phyloP scores from a whole-genome alignment of 37 sponge, comb jelly and placozoan species.

The Chondrosia reniformis region DNA sequence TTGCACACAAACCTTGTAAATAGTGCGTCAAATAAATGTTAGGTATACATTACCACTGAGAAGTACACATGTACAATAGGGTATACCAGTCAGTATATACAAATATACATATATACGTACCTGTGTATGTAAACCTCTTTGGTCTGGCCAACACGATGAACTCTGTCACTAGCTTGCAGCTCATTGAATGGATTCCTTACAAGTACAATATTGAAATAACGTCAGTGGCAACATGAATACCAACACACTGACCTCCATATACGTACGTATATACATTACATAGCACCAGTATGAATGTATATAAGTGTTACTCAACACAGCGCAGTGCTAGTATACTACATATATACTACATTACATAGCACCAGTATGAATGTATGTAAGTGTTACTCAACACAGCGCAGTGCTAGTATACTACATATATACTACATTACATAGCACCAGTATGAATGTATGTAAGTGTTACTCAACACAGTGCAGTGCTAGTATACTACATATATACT shows the following conservation, averaged over 20 bases:
- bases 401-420: too few relatives aligned
- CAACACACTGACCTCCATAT: background rate
- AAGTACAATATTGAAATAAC: background rate
- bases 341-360: too few relatives aligned
- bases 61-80: background rate
- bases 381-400: too few relatives aligned
- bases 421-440: too few relatives aligned
- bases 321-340: too few relatives aligned
- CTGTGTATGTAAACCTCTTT: constrained; percentile 57
- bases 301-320: too few relatives aligned
- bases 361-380: too few relatives aligned
- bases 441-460: too few relatives aligned
- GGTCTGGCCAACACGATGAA: constrained; percentile 67
- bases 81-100: background rate
- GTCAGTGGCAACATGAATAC: background rate
- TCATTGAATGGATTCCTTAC: constrained; percentile 66
- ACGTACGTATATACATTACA: too few relatives aligned
- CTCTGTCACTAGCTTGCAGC: constrained; percentile 61
- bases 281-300: too few relatives aligned
- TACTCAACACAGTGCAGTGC: too few relatives aligned
- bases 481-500: too few relatives aligned
- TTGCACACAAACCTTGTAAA: constrained; percentile 56
- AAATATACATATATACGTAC: background rate
- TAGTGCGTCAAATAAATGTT: background rate
- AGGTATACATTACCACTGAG: background rate